Evolutionary conservation across 37 sponge, comb jelly and placozoan genomes (phyloP), one percentile per base, ranked within the genome.

Genomic region (Beroe ovata): DNA sequence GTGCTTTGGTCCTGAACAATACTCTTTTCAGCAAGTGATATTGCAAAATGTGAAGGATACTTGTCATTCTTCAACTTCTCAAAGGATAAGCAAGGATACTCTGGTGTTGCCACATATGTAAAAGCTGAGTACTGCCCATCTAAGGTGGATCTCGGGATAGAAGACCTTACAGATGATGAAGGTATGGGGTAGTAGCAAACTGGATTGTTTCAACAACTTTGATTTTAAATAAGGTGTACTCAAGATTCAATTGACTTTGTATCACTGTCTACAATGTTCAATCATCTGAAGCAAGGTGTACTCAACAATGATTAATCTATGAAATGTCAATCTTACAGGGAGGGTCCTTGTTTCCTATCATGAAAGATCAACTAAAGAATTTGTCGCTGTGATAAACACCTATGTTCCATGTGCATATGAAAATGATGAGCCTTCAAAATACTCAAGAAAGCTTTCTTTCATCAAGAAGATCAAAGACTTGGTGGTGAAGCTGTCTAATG

Each of bases 51-150:
- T 30, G 14, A 8, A 19, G 36, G n/a, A 42, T 42, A 36, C 28
- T 77, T 41, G 3, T 42, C 84, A 6, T 77, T 77, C 33, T 77
- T 77, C 84, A 77, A 77, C 47, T 41, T 28, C 21, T 36, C 84
- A n/a, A 21, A 21, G 1, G 22, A 39, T 1, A 77, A 77, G 41
- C 21, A 42, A 39, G 84, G 84, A 21, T 36, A 77, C 11, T 30
- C 84, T n/a, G 84, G 84, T 25, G 84, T 77, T 77, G 84, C 84
- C 28, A 77, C 84, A 16, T 77, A 77, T 42, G 84, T 77, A 14
- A 77, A 77, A 35, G 41, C 26, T 18, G 4, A 30, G n/a, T 77
- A 22, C 21, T 77, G 84, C 22, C 84, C 84, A 23, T 23, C 4
- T 26, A 33, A 21, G 8, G 84, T 77, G 0, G 84, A 42, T 42